Conservation (phyloP, 64 coral and sea anemone species). For the Pocillopora damicornis region DNA sequence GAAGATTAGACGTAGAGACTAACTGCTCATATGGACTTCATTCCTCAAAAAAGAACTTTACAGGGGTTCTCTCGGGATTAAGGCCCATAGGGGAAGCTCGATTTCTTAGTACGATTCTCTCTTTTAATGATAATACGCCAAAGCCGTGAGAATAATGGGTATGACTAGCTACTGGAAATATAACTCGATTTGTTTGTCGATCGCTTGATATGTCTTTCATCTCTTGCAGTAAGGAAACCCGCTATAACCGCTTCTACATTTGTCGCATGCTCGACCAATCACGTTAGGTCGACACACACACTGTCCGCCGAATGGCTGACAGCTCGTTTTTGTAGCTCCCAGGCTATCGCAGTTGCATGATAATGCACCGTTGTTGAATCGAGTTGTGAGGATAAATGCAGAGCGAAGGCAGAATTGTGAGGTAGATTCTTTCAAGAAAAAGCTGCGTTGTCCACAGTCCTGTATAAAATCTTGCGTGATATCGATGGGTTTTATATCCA, state of each 20-base stretch:
- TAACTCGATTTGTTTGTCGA: too few species aligned
- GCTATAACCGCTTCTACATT: constrained; percentile 78
- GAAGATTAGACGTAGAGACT: too few species aligned
- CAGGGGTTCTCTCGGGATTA: too few species aligned
- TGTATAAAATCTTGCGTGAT: constrained; percentile 67
- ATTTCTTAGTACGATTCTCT: too few species aligned
- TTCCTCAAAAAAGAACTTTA: too few species aligned
- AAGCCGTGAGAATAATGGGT: not conserved
- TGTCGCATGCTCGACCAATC: constrained; percentile 88
- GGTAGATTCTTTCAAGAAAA: constrained; percentile 55
- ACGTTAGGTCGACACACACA: constrained; percentile 80
- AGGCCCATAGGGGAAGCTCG: too few species aligned
- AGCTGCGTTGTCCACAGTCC: constrained; percentile 64
- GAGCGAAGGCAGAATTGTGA: constrained; percentile 73
- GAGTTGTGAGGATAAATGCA: constrained; percentile 77
- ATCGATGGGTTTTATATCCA: constrained; percentile 73
- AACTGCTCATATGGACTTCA: too few species aligned
- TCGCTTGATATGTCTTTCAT: not conserved
- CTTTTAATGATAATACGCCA: too few species aligned
- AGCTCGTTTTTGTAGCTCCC: constrained; percentile 59
- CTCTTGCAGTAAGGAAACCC: constrained; percentile 59
- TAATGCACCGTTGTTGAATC: constrained; percentile 62
- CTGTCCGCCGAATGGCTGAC: constrained; percentile 89
- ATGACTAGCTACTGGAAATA: not conserved
- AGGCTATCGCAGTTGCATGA: constrained; percentile 69